Evolutionary conservation across 2,797 vertebrate species (phyloP).

Genomic region (Rhadinocentrus ornatus): DNA sequence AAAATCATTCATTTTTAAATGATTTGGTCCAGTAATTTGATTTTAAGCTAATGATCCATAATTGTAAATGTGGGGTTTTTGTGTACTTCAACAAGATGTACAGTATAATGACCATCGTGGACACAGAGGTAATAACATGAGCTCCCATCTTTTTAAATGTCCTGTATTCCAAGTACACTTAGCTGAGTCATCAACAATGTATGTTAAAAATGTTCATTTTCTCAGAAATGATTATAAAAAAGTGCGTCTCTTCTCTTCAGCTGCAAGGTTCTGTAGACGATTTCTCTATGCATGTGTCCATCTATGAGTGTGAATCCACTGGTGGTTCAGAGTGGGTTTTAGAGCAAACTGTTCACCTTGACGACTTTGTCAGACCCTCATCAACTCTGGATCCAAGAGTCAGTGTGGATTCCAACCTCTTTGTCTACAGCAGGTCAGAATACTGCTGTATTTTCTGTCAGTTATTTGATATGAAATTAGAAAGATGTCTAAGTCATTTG

Average conservation of each 20-base stretch:
- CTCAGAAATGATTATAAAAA: not conserved
- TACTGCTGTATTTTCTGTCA: not conserved
- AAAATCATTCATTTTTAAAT: slow-evolving; percentile 14
- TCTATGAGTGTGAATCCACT: slow-evolving; percentile 98
- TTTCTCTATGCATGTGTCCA: slow-evolving; percentile 98
- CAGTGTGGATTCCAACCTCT: slow-evolving; percentile 97
- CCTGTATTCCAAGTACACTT: not conserved
- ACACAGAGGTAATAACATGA: not conserved
- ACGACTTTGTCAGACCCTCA: slow-evolving; percentile 90
- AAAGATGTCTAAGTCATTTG: not conserved
- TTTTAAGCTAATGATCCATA: slow-evolving; percentile 1
- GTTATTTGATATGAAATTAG: not conserved
- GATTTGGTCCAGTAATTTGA: not conserved
- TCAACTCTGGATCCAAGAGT: slow-evolving; percentile 93
- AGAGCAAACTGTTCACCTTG: slow-evolving; percentile 96
- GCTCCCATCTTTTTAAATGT: not conserved
- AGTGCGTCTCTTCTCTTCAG: slow-evolving; percentile 21
- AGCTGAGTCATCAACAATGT: not conserved
- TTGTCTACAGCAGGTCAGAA: slow-evolving; percentile 93
- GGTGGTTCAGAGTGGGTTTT: slow-evolving; percentile 98
- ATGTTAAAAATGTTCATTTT: not conserved
- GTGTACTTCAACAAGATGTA: not conserved
- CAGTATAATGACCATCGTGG: not conserved
- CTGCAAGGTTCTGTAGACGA: slow-evolving; percentile 79
- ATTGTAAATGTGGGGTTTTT: not conserved